A percentile compares a stretch with the other conserved stretches of the same genome.
Evolutionary conservation across 1,140 invertebrate genomes (phyloP).

Genomic region (Augochlora pura): DNA sequence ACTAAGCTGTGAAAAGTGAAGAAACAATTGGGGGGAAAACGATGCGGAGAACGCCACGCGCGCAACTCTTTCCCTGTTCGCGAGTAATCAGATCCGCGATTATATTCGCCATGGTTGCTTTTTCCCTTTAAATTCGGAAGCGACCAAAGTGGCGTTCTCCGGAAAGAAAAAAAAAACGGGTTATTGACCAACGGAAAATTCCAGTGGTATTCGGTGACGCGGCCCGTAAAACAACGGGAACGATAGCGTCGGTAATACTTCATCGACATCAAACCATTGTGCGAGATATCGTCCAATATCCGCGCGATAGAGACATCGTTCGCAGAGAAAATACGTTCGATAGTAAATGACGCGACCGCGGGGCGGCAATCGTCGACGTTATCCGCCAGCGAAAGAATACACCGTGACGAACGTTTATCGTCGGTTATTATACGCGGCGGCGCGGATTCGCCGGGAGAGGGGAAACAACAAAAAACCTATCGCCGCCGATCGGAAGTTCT

Average conservation of each 20-base stretch:
- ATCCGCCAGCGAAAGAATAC: background rate
- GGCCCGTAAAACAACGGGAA: background rate
- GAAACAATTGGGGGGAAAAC: too few relatives aligned
- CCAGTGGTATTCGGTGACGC: background rate
- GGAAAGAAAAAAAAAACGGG: background rate
- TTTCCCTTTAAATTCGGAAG: background rate
- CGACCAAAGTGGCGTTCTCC: background rate
- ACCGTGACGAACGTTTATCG: background rate
- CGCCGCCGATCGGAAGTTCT: too few relatives aligned
- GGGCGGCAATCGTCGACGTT: background rate
- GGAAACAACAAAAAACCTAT: too few relatives aligned
- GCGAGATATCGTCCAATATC: background rate
- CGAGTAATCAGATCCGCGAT: too few relatives aligned
- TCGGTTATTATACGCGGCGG: background rate
- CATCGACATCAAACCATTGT: background rate
- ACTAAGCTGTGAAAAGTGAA: too few relatives aligned
- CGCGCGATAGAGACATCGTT: background rate
- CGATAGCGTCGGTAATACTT: background rate
- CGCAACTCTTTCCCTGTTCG: too few relatives aligned
- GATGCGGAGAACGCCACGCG: too few relatives aligned
- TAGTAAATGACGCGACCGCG: background rate
- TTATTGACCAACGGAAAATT: background rate
- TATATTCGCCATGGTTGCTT: too few relatives aligned
- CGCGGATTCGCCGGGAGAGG: too few relatives aligned
- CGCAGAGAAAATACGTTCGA: background rate